Evolutionary conservation across 2,113 vertebrate genomes (phyloP), one percentile per base, ranked within the genome.

Genomic region (Pterophyllum scalare): DNA sequence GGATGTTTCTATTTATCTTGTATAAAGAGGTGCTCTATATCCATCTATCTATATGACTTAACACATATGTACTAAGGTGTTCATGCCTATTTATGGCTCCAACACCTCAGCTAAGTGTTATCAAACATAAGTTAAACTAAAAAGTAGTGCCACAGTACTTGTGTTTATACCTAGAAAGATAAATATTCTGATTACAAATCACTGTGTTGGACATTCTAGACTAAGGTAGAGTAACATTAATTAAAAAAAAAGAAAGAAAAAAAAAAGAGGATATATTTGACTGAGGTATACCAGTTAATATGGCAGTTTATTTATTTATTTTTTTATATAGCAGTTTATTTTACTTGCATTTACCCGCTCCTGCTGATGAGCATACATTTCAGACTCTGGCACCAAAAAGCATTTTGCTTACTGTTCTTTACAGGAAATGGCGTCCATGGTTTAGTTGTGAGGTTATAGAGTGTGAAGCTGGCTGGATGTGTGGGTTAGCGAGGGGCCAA

Each of bases 401-500:
- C 56, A 54, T 57, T 58, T 20, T 19, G 57, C 52, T 52, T 24
- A 15, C 52, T 22, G 7, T 15, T 64, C 12, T 31, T 13, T 57
- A 77, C 67, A 81, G 86, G 81, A 76, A 60, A 77, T 78, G 80
- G 75, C 3, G 81, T 43, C 87, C 64, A 59, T 87, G 87, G 80
- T 74, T 89, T 77, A 90, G 92, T 83, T 6, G 79, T 3, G 46
- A 80, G 75, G 89, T 88, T 87, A 91, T 2, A 64, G 65, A 80
- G 89, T 7, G 83, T 87, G 86, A 85, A 84, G 89, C 86, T 19
- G 88, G 86, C 85, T 85, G 82, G 70, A 86, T 90, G 83, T 85
- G 88, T 19, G 85, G 91, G 88, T 92, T 86, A 89, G 87, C 75
- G 24, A 43, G 62, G 87, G 89, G 77, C 82, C 81, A 64, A 59